Evolutionary conservation across 2,113 vertebrate genomes (phyloP).

Genomic region (Acrocephalus arundinaceus): DNA sequence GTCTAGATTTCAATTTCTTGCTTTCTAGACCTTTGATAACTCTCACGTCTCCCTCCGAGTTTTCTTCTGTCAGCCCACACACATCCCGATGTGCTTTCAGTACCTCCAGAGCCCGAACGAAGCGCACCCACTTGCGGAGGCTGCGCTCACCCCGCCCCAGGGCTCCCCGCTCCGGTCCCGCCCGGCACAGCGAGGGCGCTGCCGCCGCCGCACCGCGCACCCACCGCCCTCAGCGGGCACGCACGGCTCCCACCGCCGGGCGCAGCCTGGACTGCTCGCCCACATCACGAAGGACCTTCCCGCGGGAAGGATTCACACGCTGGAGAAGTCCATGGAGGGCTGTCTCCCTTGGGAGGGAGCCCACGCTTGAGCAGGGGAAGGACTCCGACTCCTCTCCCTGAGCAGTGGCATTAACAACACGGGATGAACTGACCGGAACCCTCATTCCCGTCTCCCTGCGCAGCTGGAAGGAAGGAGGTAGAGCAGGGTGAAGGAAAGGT

Average conservation of each 20-base stretch:
- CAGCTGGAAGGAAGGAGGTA: background rate
- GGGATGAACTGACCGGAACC: background rate
- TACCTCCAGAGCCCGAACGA: fast-evolving
- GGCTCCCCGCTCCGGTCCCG: fast-evolving
- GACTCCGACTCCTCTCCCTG: background rate
- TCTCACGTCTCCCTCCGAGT: fast-evolving
- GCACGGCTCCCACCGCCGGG: too few relatives aligned
- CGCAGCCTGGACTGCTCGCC: too few relatives aligned
- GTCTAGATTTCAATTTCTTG: too few relatives aligned
- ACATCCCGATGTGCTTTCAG: too few relatives aligned
- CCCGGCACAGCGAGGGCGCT: background rate
- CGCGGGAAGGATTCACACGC: background rate
- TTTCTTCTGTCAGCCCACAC: fast-evolving
- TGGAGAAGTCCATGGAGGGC: background rate
- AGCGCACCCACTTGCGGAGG: background rate
- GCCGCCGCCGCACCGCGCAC: background rate
- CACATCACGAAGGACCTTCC: background rate
- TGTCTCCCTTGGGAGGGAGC: background rate
- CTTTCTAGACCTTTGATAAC: background rate
- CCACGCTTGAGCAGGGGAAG: background rate
- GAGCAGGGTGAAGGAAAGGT: background rate
- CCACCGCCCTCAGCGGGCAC: too few relatives aligned
- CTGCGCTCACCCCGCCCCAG: too few relatives aligned
- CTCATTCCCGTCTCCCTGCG: background rate
- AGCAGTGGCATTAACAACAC: background rate